Conservation (phyloP, 2,113 vertebrate genomes). For the Choloepus hoffmanni region DNA sequence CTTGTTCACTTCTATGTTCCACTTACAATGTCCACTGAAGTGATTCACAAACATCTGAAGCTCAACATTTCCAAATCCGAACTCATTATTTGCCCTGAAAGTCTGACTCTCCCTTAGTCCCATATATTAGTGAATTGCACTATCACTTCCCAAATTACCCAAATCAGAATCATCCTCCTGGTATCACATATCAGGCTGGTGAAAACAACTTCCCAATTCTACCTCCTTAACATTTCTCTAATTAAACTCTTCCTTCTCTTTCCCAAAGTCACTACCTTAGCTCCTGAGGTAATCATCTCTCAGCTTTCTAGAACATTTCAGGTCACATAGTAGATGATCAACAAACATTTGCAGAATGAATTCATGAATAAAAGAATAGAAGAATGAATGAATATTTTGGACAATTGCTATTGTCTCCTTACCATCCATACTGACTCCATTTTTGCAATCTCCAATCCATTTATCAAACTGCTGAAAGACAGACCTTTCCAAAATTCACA, state of each 20-base stretch:
- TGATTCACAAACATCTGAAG: not conserved
- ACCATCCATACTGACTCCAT: not conserved
- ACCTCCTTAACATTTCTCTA: not conserved
- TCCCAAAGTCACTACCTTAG: not conserved
- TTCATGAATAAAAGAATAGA: not conserved
- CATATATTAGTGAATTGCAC: not conserved
- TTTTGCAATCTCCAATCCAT: not conserved
- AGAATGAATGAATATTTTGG: not conserved
- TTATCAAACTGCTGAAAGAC: not conserved
- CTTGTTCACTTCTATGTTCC: not conserved
- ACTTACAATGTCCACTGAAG: not conserved
- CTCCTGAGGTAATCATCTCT: not conserved
- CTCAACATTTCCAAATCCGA: not conserved
- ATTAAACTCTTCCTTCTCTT: not conserved
- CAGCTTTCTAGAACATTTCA: not conserved
- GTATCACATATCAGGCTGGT: too few species aligned
- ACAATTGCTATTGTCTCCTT: not conserved
- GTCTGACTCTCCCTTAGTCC: not conserved
- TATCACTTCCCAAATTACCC: not conserved
- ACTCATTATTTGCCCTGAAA: not conserved
- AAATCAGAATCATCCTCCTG: not conserved
- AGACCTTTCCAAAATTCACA: not conserved
- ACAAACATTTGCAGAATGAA: not conserved
- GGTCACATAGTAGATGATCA: not conserved
- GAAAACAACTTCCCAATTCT: not conserved